A percentile compares a stretch with the other conserved stretches of the same genome.
Conservation (phyloP, 2,888 invertebrate species). For the Oligia latruncula region DNA sequence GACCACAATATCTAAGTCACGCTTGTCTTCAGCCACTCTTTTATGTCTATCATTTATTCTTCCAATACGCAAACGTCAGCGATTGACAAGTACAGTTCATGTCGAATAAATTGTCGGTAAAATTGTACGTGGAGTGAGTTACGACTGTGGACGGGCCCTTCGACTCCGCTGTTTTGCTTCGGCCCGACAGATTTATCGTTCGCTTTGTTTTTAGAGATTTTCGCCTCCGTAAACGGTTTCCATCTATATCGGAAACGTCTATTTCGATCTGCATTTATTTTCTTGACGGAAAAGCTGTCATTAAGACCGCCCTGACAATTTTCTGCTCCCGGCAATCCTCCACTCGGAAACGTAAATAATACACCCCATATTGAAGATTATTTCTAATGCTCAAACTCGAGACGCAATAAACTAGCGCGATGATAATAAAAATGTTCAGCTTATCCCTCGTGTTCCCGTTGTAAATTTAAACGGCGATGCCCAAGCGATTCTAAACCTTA, state of each 20-base stretch:
- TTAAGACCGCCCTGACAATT: constrained; percentile 70
- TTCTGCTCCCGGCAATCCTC: constrained; percentile 68
- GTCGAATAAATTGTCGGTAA: constrained; percentile 87
- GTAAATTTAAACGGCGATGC: constrained; percentile 80
- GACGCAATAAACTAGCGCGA: constrained; percentile 87
- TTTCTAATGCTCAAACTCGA: constrained; percentile 86
- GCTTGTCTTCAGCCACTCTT: constrained; percentile 84
- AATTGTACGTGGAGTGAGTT: constrained; percentile 87
- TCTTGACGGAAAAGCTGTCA: constrained; percentile 60
- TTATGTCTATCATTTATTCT: constrained; percentile 88
- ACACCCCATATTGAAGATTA: constrained; percentile 82
- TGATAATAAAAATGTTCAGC: constrained; percentile 88
- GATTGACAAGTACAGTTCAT: constrained; percentile 89
- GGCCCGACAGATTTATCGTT: constrained; percentile 83
- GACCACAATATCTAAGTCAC: constrained; percentile 84
- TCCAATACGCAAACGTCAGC: constrained; percentile 87
- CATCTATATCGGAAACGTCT: constrained; percentile 66
- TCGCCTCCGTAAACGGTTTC: constrained; percentile 73
- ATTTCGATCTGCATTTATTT: constrained; percentile 62
- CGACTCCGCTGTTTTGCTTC: constrained; percentile 77
- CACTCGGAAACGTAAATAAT: constrained; percentile 75
- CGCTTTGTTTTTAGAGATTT: constrained; percentile 81
- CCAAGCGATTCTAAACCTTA: constrained; percentile 83
- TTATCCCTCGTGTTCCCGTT: constrained; percentile 84
- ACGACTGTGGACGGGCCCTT: constrained; percentile 84